Evolutionary conservation across 1,140 invertebrate genomes (phyloP).

Genomic region (Drosophila carrolli): DNA sequence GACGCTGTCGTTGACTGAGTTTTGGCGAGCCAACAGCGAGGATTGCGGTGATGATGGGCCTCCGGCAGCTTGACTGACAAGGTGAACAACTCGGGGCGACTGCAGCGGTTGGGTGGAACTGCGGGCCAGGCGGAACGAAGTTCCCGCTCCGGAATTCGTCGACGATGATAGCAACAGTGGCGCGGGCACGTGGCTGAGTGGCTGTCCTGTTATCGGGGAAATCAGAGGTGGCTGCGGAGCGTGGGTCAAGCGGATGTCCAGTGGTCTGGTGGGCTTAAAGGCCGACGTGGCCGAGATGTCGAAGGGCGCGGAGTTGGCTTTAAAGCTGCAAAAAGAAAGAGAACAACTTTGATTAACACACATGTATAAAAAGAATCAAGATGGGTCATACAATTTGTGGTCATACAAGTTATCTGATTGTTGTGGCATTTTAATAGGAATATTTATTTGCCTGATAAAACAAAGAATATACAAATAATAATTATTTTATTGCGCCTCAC

Average conservation of each 20-base stretch:
- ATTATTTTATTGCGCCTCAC: not conserved
- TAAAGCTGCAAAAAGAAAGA: conserved; percentile 63
- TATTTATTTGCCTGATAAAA: not conserved
- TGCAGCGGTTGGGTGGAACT: conserved; percentile 73
- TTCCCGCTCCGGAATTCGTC: conserved; percentile 42
- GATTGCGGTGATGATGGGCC: conserved; percentile 4
- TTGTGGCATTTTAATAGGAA: not conserved
- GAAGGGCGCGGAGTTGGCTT: conserved; percentile 77
- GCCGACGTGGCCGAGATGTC: conserved; percentile 75
- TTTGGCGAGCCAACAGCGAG: conserved; percentile 42
- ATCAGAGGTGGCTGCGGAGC: conserved; percentile 51
- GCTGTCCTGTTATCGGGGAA: conserved; percentile 68
- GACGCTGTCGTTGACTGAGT: conserved; percentile 61
- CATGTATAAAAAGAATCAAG: not conserved
- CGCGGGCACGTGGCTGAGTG: conserved; percentile 66
- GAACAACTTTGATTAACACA: not conserved
- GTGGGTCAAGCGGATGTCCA: conserved; percentile 62
- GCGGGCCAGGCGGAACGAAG: conserved; percentile 61
- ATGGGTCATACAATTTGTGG: not conserved
- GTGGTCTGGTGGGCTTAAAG: conserved; percentile 75
- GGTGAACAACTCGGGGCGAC: conserved; percentile 60
- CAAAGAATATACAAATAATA: not conserved
- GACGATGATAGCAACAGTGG: conserved; percentile 67
- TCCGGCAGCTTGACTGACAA: conserved; percentile 39
- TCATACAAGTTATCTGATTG: not conserved